A percentile compares a stretch with the other conserved stretches of the same genome.
These are phyloP conservation scores for Sus cebifrons DNA, from an alignment of 2,797 vertebrate genomes.

Conservation along the genomic window DNA sequence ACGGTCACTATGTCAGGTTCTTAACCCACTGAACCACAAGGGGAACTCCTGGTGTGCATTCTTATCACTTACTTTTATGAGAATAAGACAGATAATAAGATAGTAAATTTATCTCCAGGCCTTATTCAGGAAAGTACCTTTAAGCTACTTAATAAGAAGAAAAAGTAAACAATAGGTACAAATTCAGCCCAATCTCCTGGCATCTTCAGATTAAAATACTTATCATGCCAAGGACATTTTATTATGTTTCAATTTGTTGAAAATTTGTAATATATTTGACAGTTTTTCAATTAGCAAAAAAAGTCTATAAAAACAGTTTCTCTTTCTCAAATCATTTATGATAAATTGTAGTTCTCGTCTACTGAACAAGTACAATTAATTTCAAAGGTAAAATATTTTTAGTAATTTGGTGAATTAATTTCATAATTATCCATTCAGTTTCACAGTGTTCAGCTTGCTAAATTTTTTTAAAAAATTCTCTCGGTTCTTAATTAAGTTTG, in stretches of 20 bases:
- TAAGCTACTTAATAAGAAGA: not conserved
- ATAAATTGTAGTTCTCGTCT: conserved; percentile 63
- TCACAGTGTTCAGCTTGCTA: conserved; percentile 57
- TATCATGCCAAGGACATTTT: conserved; percentile 7
- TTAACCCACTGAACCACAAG: too few species aligned
- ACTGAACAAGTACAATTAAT: conserved; percentile 55
- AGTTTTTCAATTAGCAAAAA: conserved; percentile 30
- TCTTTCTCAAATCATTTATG: conserved; percentile 55
- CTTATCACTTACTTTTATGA: conserved; percentile 10
- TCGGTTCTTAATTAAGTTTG: conserved; percentile 62
- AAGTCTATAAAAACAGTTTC: conserved; percentile 34
- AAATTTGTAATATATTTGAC: conserved; percentile 52
- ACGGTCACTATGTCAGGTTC: too few species aligned
- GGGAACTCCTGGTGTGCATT: not conserved
- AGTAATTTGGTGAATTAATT: conserved; percentile 63
- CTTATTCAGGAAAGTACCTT: conserved; percentile 39
- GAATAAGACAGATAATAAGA: not conserved
- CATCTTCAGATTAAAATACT: conserved; percentile 30
- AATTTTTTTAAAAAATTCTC: conserved; percentile 63
- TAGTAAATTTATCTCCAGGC: not conserved
- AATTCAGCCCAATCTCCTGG: not conserved
- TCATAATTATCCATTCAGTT: conserved; percentile 75
- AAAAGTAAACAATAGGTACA: not conserved
- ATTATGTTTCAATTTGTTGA: conserved; percentile 52
- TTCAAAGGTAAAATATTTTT: conserved; percentile 77